Percentiles rank a stretch among this genome's conserved stretches.
phyloP scores from a whole-genome alignment of 1,140 invertebrate genomes.

The Piezodorus guildinii region DNA sequence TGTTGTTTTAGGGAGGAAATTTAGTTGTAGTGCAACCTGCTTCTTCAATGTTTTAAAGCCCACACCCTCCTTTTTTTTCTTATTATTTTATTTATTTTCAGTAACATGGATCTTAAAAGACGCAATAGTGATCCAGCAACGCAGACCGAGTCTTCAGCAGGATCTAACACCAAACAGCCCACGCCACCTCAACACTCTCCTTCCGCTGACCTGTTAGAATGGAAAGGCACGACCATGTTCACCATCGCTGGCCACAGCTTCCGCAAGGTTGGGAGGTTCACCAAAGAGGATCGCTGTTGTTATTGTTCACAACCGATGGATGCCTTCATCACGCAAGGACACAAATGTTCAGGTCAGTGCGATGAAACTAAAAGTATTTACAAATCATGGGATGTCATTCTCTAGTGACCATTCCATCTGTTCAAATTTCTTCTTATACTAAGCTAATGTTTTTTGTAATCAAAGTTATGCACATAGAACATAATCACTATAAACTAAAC shows the following conservation, averaged over 20 bases:
- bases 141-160: not conserved
- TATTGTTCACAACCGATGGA: conserved; percentile 66
- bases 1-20: too few species aligned
- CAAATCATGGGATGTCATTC: too few species aligned
- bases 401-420: too few species aligned
- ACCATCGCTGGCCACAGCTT: conserved; percentile 58
- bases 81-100: not conserved
- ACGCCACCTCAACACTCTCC: conserved; percentile 25
- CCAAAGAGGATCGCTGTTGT: conserved; percentile 64
- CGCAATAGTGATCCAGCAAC: conserved; percentile 54
- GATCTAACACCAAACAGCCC: not conserved
- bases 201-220: conserved; percentile 38
- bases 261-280: conserved; percentile 54
- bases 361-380: too few species aligned
- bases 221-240: conserved; percentile 44
- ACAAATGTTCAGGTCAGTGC: conserved; percentile 53
- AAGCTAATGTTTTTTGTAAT: too few species aligned
- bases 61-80: too few species aligned
- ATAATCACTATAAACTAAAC: too few species aligned
- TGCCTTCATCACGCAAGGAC: conserved; percentile 66
- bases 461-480: too few species aligned
- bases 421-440: too few species aligned
- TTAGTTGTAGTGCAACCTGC: too few species aligned
- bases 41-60: too few species aligned
- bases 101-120: conserved; percentile 40